A percentile compares a stretch with the other conserved stretches of the same genome.
Evolutionary conservation across 2,888 invertebrate species (phyloP).

Genomic region (Ormia ochracea): DNA sequence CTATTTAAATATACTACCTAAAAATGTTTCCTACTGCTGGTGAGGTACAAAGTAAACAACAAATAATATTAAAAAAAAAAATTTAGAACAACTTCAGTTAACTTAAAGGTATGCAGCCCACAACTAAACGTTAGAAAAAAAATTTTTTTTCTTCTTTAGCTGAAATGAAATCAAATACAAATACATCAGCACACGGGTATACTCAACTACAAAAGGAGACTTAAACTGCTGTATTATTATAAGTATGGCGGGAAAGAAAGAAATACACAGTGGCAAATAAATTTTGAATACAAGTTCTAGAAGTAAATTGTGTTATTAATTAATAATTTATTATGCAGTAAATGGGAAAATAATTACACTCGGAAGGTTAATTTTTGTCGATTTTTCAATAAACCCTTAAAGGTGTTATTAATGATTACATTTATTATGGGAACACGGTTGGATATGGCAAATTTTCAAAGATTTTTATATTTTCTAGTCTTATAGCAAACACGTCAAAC

Average conservation of each 20-base stretch:
- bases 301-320: no score
- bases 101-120: neutral
- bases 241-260: neutral
- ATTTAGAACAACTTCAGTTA: slow-evolving; percentile 6
- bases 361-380: no score
- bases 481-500: no score
- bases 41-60: slow-evolving; percentile 13
- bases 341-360: no score
- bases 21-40: slow-evolving; percentile 2
- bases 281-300: neutral
- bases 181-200: neutral
- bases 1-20: neutral
- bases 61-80: slow-evolving; percentile 21
- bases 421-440: no score
- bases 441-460: no score
- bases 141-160: neutral
- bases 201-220: slow-evolving; percentile 16
- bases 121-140: neutral
- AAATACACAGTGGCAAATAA: neutral
- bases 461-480: no score
- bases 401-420: no score
- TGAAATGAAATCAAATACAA: slow-evolving; percentile 22
- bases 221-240: slow-evolving; percentile 37
- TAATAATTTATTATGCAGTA: no score
- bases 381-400: no score